Base-by-base conservation (phyloP, 2,113 vertebrate species). In the Psophia crepitans region DNA sequence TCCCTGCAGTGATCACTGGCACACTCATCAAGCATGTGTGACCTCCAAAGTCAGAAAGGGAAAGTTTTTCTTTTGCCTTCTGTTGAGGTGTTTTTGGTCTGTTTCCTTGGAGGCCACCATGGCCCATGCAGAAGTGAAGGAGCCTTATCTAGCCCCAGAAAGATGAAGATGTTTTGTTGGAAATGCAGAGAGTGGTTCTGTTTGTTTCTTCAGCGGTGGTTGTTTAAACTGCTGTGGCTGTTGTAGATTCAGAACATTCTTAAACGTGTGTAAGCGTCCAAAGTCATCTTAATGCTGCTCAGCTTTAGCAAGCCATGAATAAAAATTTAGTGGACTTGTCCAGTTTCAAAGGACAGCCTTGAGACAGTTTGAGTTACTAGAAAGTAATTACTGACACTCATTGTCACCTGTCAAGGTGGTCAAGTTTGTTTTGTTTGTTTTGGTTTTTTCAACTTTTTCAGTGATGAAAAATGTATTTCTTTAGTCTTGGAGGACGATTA, bases 1-100 rank as follows among this genome's bases (percentile, higher is more conserved):
- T 43, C 61, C 28, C 28, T 1, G 3, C 2, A 0, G 20, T 41
- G 30, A 23, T 64, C 1, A 0, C 21, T 44, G 65, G 5, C 24
- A 33, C 1, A 0, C 5, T 53, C 11, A 8, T 15, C 17, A 19
- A 35, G 11, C 65, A 4, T 7, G 0, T 20, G 48, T 0, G 3
- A 10, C 35, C 66, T 74, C 32, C 23, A 28, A 35, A 66, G 22
- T 57, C 32, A 37, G n/a, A 70, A 81, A 35, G 37, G 4, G 19
- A 21, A 63, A 71, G 17, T 28, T 64, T n/a, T 63, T 65, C 27
- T 76, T 7, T 87, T 44, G 35, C 33, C 12, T 58, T 76, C 48
- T 65, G 6, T 24, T 70, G 68, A 28, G 19, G 5, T 14, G 21
- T 49, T 44, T n/a, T 69, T 6, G 3, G 5, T n/a, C 5, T 60